phyloP scores from a whole-genome alignment of 2,797 vertebrate genomes.

The Rhabdomys pumilio region DNA sequence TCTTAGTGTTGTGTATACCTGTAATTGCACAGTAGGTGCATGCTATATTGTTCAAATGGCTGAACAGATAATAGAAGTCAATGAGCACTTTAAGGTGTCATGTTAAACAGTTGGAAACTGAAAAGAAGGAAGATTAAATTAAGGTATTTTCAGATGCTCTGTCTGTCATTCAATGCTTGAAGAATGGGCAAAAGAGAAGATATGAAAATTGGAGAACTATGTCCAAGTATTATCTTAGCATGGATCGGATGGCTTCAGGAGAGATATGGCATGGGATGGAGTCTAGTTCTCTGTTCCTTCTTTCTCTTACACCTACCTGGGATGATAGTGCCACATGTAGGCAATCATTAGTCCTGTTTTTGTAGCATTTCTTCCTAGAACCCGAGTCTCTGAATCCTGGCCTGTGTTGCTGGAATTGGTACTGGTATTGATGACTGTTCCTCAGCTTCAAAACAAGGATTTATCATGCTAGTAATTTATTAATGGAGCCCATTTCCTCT shows the following conservation, averaged over 20 bases:
- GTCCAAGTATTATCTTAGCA: conserved; percentile 14
- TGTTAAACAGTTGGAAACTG: not conserved
- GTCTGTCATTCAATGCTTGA: conserved; percentile 13
- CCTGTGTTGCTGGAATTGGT: conserved; percentile 32
- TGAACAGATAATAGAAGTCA: not conserved
- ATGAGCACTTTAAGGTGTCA: not conserved
- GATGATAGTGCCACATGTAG: not conserved
- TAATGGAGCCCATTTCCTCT: conserved; percentile 86
- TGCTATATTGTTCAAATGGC: not conserved
- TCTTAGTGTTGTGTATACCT: not conserved
- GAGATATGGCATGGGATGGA: not conserved
- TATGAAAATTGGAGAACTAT: not conserved
- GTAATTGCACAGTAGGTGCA: not conserved
- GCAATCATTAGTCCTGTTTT: not conserved
- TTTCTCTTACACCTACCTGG: not conserved
- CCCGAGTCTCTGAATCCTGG: not conserved
- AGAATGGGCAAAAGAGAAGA: conserved; percentile 4
- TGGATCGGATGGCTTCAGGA: not conserved
- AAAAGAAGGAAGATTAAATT: conserved; percentile 33
- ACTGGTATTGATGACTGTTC: conserved; percentile 4
- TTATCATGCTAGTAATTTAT: conserved; percentile 81
- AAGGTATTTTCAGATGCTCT: not conserved
- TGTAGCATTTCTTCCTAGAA: conserved; percentile 46
- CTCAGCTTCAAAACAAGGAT: conserved; percentile 56
- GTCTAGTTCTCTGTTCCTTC: conserved; percentile 2